phyloP scores from a whole-genome alignment of 2,113 vertebrate species.

The Sapayoa aenigma region DNA sequence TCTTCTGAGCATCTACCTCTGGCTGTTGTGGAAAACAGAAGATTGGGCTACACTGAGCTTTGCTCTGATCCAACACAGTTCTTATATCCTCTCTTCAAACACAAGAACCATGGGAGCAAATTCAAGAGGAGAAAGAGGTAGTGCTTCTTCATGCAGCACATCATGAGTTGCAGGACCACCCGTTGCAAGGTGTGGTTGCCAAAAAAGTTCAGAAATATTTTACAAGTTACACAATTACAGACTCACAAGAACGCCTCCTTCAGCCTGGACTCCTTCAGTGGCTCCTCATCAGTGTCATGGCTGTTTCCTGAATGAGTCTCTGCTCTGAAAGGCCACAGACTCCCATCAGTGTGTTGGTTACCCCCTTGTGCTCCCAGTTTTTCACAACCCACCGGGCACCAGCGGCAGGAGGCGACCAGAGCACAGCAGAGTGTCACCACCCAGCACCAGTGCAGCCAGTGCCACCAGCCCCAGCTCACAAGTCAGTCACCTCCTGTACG shows the following conservation, averaged over 20 bases:
- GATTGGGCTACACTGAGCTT: neutral
- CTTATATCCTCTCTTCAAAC: neutral
- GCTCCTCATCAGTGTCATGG: conserved; percentile 77
- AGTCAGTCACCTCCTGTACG: conserved; percentile 81
- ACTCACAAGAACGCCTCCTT: conserved; percentile 93
- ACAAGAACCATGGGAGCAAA: neutral
- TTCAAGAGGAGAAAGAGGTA: neutral
- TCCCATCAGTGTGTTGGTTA: neutral
- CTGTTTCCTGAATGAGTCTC: conserved; percentile 77
- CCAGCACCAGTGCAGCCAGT: neutral
- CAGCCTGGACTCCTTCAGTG: conserved; percentile 78
- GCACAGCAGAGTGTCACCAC: neutral
- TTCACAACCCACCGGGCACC: accelerated
- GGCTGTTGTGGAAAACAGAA: neutral
- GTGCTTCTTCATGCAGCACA: neutral
- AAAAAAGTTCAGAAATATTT: neutral
- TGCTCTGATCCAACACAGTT: neutral
- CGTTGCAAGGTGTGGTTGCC: neutral
- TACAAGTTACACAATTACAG: neutral
- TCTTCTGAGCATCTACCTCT: neutral
- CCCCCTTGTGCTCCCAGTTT: neutral
- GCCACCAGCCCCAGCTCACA: neutral
- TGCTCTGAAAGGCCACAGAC: conserved; percentile 62
- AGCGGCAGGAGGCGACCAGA: neutral
- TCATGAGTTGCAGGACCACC: neutral